Conservation (phyloP, 2,888 invertebrate species). For the Julus scanicus region DNA sequence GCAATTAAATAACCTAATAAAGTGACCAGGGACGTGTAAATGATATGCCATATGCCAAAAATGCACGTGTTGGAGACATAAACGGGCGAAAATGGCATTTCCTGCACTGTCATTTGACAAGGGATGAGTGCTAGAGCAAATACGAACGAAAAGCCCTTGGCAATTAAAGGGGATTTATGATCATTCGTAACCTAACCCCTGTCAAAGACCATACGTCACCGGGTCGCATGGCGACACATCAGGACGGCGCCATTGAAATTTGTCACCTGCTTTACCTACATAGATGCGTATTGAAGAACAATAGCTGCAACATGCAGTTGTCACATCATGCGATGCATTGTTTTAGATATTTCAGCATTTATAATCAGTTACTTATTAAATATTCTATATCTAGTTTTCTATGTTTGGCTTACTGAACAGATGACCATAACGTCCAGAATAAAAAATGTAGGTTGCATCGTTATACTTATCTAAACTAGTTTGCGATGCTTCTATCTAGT, state of each 20-base stretch:
- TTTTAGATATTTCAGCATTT: no score
- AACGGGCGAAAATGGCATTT: slow-evolving; percentile 28
- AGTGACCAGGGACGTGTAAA: slow-evolving; percentile 54
- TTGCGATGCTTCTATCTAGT: no score
- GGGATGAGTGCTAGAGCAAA: not conserved
- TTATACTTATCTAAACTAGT: no score
- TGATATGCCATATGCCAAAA: slow-evolving; percentile 40
- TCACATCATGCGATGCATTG: no score
- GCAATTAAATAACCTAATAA: slow-evolving; percentile 55
- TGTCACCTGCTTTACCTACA: slow-evolving; percentile 13
- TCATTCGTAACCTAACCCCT: not conserved
- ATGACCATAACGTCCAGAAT: no score
- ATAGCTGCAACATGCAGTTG: no score
- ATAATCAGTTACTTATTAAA: no score
- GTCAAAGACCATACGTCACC: not conserved
- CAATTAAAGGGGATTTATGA: slow-evolving; percentile 19
- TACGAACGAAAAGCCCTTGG: not conserved
- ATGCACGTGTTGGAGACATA: slow-evolving; percentile 46
- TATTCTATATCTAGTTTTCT: no score
- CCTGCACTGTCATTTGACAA: slow-evolving; percentile 21
- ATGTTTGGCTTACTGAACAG: no score
- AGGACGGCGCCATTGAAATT: not conserved
- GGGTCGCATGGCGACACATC: not conserved
- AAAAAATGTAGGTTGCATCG: no score
- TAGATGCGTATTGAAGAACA: no score